Evolutionary conservation across 2,113 vertebrate species (phyloP).

Genomic region (Raja brachyura): DNA sequence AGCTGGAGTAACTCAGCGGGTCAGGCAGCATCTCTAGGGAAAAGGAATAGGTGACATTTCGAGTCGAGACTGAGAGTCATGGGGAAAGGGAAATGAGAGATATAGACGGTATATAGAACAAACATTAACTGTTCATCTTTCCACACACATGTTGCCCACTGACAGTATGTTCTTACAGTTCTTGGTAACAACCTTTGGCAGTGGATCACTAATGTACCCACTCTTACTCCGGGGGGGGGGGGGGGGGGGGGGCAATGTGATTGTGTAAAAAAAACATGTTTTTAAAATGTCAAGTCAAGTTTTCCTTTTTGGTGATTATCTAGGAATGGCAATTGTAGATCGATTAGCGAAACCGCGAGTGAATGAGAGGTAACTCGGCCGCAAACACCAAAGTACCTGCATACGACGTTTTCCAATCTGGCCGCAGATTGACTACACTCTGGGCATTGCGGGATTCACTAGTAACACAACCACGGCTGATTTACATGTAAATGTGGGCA

Average conservation of each 20-base stretch:
- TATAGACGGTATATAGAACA: neutral
- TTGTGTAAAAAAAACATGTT: too few relatives aligned
- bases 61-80: too few relatives aligned
- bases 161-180: too few relatives aligned
- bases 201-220: neutral
- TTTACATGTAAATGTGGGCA: neutral
- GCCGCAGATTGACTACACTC: neutral
- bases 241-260: neutral
- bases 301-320: neutral
- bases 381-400: neutral
- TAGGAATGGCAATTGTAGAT: neutral
- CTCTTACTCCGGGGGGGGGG: too few relatives aligned
- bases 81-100: too few relatives aligned
- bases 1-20: too few relatives aligned
- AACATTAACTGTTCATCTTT: neutral
- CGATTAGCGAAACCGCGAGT: neutral
- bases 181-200: too few relatives aligned
- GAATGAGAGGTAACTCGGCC: neutral
- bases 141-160: too few relatives aligned
- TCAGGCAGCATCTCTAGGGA: too few relatives aligned
- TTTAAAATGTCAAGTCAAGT: neutral
- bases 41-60: too few relatives aligned
- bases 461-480: neutral
- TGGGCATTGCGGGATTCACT: neutral
- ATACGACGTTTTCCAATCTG: neutral